These are phyloP conservation scores for Eupeodes latifasciatus DNA, from an alignment of 2,888 invertebrate species.

Conservation along the genomic window DNA sequence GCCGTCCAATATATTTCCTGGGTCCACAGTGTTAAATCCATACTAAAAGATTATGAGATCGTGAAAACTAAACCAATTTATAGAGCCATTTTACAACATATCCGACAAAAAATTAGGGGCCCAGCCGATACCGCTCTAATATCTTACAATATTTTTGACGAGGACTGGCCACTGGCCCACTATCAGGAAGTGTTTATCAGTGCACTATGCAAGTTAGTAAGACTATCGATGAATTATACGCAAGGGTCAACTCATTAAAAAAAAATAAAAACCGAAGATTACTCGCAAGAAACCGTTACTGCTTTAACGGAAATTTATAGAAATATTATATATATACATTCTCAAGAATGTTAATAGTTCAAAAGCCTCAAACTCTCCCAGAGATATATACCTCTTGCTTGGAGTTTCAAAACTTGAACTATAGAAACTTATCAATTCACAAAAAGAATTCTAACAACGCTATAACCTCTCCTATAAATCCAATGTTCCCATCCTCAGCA, in stretches of 20 bases:
- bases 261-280: too few relatives aligned
- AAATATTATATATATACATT: too few relatives aligned
- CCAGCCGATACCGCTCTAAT: not conserved
- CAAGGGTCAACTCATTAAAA: too few relatives aligned
- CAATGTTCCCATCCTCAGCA: conserved; percentile 3
- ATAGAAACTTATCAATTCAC: conserved; percentile 9
- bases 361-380: not conserved
- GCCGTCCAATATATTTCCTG: not conserved
- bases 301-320: too few relatives aligned
- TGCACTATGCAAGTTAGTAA: not conserved
- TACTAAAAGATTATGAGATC: not conserved
- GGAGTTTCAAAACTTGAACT: conserved; percentile 38
- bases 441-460: not conserved
- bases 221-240: too few relatives aligned
- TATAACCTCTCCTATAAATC: conserved; percentile 28
- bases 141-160: not conserved
- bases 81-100: too few relatives aligned
- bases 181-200: not conserved
- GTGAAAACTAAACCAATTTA: too few relatives aligned
- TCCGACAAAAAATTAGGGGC: too few relatives aligned
- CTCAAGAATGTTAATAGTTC: not conserved
- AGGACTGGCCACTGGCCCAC: not conserved
- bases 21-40: not conserved
- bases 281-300: too few relatives aligned
- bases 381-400: conserved; percentile 50